Percentiles rank a stretch among this genome's conserved stretches.
Evolutionary conservation across 1,140 invertebrate species (phyloP).

Genomic region (Nylanderia fulva): DNA sequence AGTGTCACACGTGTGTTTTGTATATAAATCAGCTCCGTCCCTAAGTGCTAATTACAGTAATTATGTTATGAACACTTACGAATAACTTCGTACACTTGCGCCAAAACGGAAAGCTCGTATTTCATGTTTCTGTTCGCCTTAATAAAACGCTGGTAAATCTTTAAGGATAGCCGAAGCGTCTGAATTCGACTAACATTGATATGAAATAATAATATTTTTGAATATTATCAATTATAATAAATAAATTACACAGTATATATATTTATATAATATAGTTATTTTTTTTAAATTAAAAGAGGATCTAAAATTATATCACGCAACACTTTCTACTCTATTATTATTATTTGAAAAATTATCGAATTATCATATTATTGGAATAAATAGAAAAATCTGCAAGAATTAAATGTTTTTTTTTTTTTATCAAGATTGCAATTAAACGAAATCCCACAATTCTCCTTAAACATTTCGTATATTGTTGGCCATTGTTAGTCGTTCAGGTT

Average conservation of each 20-base stretch:
- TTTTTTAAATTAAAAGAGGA: background rate
- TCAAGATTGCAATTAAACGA: conserved; percentile 4
- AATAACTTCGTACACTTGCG: conserved; percentile 63
- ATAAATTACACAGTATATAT: too few relatives aligned
- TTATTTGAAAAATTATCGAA: background rate
- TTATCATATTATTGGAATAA: conserved; percentile 6
- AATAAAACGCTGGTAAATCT: conserved; percentile 32
- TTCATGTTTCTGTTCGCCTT: conserved; percentile 49
- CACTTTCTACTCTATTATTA: background rate
- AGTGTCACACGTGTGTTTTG: conserved; percentile 51
- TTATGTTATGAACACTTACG: conserved; percentile 71
- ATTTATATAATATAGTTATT: background rate
- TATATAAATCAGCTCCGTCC: conserved; percentile 53
- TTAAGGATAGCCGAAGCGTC: conserved; percentile 30
- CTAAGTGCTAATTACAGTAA: conserved; percentile 58
- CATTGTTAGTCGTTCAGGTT: conserved; percentile 32
- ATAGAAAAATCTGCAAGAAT: background rate
- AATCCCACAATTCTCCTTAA: background rate
- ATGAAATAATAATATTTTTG: background rate
- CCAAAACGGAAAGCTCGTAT: conserved; percentile 60
- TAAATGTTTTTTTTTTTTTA: background rate
- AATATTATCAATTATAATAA: too few relatives aligned
- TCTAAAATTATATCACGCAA: background rate
- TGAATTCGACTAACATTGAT: conserved; percentile 34
- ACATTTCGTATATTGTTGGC: background rate